Base-by-base conservation (phyloP, 2,113 vertebrate genomes). In the Arvicanthis niloticus region DNA sequence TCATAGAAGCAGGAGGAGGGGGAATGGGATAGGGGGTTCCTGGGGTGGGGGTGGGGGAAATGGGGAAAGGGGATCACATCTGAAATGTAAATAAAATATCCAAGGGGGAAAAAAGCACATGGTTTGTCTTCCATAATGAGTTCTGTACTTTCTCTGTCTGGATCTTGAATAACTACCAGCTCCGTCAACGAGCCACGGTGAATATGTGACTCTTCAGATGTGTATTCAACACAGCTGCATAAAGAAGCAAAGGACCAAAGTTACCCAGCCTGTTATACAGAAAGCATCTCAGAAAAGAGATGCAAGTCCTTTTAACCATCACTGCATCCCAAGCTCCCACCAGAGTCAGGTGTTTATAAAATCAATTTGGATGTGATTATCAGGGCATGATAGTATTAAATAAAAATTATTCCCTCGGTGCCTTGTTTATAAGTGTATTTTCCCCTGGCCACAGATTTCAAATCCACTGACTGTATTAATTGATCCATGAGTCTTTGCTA, bases 91-190 rank as follows among this genome's bases (percentile, higher is more conserved):
- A 51, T 51, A 51, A 51, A 51, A 51, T 51, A 51, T 51, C 48
- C 7, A 51, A 5, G 7, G 24, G 88, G 62, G 67, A 60, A 82
- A 62, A 90, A 34, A 97, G 87, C 73, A 81, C 58, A 60, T 80
- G 91, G 60, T 73, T 31, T 1, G 34, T 88, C 95, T 94, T 97
- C 77, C 76, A 65, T 92, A 81, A 93, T 58, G 77, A 91, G 26
- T 56, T 84, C 45, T 73, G 56, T 19, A 89, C 60, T 40, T 97
- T 91, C 42, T 48, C 81, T 93, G 51, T 72, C 76, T 91, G 77
- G 56, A 56, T 70, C 56, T 80, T 53, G 24, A 48, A 29, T 88
- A 85, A 92, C 89, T 73, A 26, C 85, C 40, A 65, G 29, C 60
- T 85, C 48, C 34, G 67, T 5, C 24, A 82, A 65, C 22, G 24